Evolutionary conservation across 2,888 invertebrate species (phyloP), one percentile per base, ranked within the genome.

Genomic region (Epistrophe grossulariae): DNA sequence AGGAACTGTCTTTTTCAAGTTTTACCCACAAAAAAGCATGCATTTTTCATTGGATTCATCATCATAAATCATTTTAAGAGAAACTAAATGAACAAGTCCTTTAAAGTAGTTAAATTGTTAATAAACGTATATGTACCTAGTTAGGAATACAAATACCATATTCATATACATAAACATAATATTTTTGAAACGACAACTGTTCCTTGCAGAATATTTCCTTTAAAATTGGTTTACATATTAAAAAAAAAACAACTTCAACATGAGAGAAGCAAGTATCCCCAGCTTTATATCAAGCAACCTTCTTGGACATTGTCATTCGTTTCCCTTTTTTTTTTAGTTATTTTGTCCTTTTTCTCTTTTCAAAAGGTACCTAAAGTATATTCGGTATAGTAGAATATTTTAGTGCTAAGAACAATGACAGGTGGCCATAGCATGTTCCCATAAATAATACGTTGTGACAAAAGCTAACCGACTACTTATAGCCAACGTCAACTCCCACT

Each of bases 401-500:
- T 64, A 59, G 43, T 57, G n/a, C 35, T 15, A 62, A 15, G 64
- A 64, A 84, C 84, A 79, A 84, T 76, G 84, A 64, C 71, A 84
- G 71, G 64, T 84, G 79, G 76, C 84, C 71, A 76, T 84, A 71
- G 64, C 64, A 76, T 57, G 57, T 64, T 76, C 4, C 64, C 79
- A 84, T 79, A 79, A 84, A 84, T 84, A 84, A 79, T 76, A 70
- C 35, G 40, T 64, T n/a, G 71, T 71, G 79, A 74, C 84, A 84
- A 71, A 84, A 84, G 79, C 79, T 71, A 84, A 76, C 74, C 76
- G 43, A 71, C 64, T 76, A 64, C 68, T 79, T 70, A 50, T 48
- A 38, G 19, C 19, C 70, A 40, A 11, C 66, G 19, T 45, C 35
- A 57, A 52, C 66, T n/a, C 40, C 55, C 62, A 72, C 40, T 64